Percentiles rank a stretch among this genome's conserved stretches.
phyloP scores from a whole-genome alignment of 2,888 invertebrate genomes.

The Atherix ibis region DNA sequence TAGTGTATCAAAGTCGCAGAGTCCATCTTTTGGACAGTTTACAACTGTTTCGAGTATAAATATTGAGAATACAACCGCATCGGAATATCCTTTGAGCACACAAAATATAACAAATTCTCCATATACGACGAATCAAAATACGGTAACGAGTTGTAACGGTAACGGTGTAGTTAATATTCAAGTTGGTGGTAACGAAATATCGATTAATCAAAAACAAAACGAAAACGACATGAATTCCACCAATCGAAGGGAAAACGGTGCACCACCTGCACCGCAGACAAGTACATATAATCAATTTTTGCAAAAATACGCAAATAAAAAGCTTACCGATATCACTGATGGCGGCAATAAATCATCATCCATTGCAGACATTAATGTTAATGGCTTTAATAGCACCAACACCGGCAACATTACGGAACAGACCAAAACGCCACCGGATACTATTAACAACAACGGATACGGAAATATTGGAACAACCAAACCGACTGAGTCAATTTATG shows the following conservation, averaged over 20 bases:
- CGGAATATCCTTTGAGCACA: background rate
- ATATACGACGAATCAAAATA: constrained; percentile 6
- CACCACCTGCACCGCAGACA: constrained; percentile 1
- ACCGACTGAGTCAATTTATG: constrained; percentile 14
- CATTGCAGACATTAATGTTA: constrained; percentile 2
- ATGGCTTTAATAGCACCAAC: background rate
- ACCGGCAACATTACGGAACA: background rate
- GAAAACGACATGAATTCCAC: constrained; percentile 27
- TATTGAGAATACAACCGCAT: background rate
- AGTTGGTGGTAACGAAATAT: constrained; percentile 20
- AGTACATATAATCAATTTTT: constrained; percentile 10
- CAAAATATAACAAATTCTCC: constrained; percentile 2
- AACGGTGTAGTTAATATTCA: constrained; percentile 15
- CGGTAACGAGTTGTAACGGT: no score
- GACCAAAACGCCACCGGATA: background rate
- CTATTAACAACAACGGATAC: constrained; percentile 4
- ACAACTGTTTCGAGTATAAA: background rate
- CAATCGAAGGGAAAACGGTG: constrained; percentile 5
- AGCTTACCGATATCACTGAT: constrained; percentile 12
- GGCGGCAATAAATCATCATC: constrained; percentile 9
- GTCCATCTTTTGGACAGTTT: no score
- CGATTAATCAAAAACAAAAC: constrained; percentile 20
- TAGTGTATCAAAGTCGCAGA: background rate
- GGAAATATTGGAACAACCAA: constrained; percentile 6
- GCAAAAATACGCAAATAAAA: constrained; percentile 10